Conservation (phyloP, 2,113 vertebrate genomes). For the Leptobrachium ailaonicum region DNA sequence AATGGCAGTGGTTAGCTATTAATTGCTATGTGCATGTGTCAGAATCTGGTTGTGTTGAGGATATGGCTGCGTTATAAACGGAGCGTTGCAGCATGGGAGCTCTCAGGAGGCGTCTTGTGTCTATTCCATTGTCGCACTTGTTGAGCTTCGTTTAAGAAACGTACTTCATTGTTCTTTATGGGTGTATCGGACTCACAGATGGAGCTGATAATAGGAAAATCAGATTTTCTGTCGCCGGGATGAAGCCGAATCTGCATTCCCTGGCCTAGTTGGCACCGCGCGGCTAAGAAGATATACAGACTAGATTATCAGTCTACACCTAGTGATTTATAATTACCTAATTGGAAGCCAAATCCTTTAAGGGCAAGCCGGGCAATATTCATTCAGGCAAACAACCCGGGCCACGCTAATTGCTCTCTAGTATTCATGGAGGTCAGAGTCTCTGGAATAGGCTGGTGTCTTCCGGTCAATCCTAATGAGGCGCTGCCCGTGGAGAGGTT, state of each 20-base stretch:
- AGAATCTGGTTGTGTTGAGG: too few relatives aligned
- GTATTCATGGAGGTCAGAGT: slow-evolving; percentile 59
- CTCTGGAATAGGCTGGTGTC: slow-evolving; percentile 65
- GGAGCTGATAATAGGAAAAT: slow-evolving; percentile 52
- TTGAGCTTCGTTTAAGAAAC: too few relatives aligned
- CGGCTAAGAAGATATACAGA: slow-evolving; percentile 65
- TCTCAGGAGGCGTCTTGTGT: too few relatives aligned
- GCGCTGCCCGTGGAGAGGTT: slow-evolving; percentile 51
- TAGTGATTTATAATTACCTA: slow-evolving; percentile 80
- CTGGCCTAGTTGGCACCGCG: slow-evolving; percentile 61
- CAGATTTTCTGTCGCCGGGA: slow-evolving; percentile 55
- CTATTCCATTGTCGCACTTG: too few relatives aligned
- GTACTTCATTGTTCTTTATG: slow-evolving; percentile 33
- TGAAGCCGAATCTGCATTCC: slow-evolving; percentile 55
- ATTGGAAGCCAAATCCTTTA: slow-evolving; percentile 75
- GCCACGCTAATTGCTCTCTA: slow-evolving; percentile 39
- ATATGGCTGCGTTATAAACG: too few relatives aligned
- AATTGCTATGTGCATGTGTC: too few relatives aligned
- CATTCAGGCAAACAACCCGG: slow-evolving; percentile 55
- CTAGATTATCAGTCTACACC: slow-evolving; percentile 75
- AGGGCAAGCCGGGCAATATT: slow-evolving; percentile 56
- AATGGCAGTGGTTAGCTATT: too few relatives aligned
- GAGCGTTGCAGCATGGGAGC: too few relatives aligned
- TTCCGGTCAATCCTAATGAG: slow-evolving; percentile 60
- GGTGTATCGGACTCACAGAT: slow-evolving; percentile 25